A percentile compares a stretch with the other conserved stretches of the same genome.
These are phyloP conservation scores for Tupaia tana DNA, from an alignment of 2,113 vertebrate genomes.

Conservation along the genomic window DNA sequence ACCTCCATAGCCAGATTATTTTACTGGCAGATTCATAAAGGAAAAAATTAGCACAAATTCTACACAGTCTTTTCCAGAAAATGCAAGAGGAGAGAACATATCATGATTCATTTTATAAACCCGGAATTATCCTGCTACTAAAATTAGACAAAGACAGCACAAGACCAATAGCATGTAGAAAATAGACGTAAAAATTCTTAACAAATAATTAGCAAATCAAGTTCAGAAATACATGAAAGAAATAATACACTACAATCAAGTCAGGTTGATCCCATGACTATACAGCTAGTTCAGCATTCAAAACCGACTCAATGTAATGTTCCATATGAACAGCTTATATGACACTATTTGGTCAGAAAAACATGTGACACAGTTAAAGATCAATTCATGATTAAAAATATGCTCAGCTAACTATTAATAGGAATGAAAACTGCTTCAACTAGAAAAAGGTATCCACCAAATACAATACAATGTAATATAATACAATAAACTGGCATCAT, in stretches of 20 bases:
- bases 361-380: not conserved
- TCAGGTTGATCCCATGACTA: not conserved
- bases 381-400: not conserved
- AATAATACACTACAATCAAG: not conserved
- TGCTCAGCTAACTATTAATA: not conserved
- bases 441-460: not conserved
- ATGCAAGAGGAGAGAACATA: not conserved
- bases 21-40: not conserved
- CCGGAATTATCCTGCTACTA: not conserved
- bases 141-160: not conserved
- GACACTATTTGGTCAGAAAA: not conserved
- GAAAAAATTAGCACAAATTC: not conserved
- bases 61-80: not conserved
- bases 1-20: not conserved
- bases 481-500: not conserved
- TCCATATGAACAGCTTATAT: not conserved
- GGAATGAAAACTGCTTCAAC: not conserved
- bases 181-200: not conserved
- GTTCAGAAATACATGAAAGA: not conserved
- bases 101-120: not conserved
- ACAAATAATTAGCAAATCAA: not conserved
- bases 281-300: not conserved
- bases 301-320: not conserved
- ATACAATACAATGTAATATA: not conserved
- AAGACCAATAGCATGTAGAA: not conserved